phyloP scores from a whole-genome alignment of 2,888 invertebrate species.

The Thecophora atra region DNA sequence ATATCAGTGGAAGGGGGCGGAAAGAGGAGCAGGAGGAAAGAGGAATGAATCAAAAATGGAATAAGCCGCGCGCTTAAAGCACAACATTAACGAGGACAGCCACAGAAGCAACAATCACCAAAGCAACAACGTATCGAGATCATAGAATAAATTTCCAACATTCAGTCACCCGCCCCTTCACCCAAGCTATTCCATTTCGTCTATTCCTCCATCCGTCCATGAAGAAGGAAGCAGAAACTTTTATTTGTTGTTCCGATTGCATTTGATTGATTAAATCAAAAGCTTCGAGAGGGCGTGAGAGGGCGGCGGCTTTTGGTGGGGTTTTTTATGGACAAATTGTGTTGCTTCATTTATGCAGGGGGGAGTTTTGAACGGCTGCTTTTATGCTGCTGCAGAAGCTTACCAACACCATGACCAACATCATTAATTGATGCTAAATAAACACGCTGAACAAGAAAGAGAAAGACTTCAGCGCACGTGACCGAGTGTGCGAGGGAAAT shows the following conservation, averaged over 20 bases:
- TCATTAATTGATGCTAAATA: slow-evolving; percentile 31
- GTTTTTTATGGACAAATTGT: background rate
- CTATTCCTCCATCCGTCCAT: background rate
- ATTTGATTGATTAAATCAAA: slow-evolving; percentile 31
- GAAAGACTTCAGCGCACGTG: background rate
- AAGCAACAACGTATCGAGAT: background rate
- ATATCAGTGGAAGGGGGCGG: background rate
- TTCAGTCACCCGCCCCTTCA: background rate
- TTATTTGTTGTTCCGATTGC: slow-evolving; percentile 26
- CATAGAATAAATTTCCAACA: background rate
- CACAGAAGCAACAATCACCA: background rate
- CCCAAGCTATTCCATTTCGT: background rate
- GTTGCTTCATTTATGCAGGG: background rate
- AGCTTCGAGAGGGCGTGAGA: background rate
- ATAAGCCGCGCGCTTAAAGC: background rate
- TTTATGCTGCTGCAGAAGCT: background rate
- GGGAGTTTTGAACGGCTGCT: background rate
- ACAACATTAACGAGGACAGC: background rate
- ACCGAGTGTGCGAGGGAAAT: background rate
- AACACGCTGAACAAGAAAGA: background rate
- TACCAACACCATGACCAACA: background rate
- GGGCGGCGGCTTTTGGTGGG: background rate
- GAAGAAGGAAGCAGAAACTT: slow-evolving; percentile 6
- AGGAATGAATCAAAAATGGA: background rate
- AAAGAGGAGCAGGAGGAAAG: background rate